phyloP scores from a whole-genome alignment of 2,797 vertebrate species.

The Acanthornis magna region DNA sequence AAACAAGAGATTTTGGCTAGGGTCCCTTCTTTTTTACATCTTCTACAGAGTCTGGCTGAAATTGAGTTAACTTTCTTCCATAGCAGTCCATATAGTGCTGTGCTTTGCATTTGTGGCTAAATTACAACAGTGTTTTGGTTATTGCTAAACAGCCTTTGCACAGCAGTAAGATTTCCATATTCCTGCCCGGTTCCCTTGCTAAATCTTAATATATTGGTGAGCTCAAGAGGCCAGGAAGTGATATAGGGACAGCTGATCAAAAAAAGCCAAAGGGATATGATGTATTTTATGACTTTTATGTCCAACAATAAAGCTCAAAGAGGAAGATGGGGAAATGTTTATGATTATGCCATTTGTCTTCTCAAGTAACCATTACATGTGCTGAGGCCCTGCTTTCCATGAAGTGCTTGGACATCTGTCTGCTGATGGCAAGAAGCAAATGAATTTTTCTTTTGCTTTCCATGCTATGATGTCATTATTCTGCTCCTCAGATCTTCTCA shows the following conservation, averaged over 20 bases:
- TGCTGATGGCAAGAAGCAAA: neutral
- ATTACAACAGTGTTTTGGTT: neutral
- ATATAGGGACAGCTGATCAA: neutral
- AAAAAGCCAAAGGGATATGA: neutral
- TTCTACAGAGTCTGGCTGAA: neutral
- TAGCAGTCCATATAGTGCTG: neutral
- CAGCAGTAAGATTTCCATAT: neutral
- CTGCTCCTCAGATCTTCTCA: accelerated
- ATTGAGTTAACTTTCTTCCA: neutral
- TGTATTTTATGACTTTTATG: neutral
- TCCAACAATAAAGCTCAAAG: neutral
- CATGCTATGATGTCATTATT: neutral
- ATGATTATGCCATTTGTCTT: neutral
- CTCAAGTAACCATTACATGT: accelerated
- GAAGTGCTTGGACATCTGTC: neutral
- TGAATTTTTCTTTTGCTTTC: neutral
- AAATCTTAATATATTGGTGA: neutral
- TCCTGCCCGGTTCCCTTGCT: neutral
- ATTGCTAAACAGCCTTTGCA: neutral
- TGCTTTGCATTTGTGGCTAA: neutral
- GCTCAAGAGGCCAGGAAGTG: neutral
- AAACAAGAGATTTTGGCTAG: neutral
- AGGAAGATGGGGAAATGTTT: neutral
- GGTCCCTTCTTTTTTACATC: neutral
- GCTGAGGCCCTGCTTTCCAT: neutral